Evolutionary conservation across 2,113 vertebrate species (phyloP), one percentile per base, ranked within the genome.

Genomic region (Rhinichthys klamathensis): DNA sequence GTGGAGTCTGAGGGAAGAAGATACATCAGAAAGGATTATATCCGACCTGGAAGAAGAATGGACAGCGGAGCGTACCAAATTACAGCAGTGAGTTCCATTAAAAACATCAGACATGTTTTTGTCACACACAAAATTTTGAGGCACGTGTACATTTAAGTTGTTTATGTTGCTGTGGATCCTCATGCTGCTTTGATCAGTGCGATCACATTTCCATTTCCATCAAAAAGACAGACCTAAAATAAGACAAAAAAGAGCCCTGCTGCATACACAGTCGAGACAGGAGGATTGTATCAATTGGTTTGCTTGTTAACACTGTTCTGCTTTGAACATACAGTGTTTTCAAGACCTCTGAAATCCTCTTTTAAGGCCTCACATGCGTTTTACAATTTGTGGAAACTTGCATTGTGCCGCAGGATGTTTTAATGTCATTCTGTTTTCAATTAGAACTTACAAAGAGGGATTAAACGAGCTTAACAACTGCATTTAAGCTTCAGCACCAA

Each of bases 1-100:
- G 83, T 99, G 98, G 97, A 92, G 94, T 0, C 93, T 98, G 65
- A 94, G 94, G n/a, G 91, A 92, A 49, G 95, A 97, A 60, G 96
- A 98, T 87, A 95, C 93, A 0, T 97, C 97, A 0, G 89, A 95
- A 60, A 95, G 96, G 89, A 96, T 98, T 4, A 94, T 98, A 75
- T 93, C 95, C 23, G 94, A 91, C 82, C 92, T 98, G 54, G 92
- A 97, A 65, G 91, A 92, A 72, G 94, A 96, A 25, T 99, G 97
- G 98, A 93, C 86, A 0, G 93, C 91, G 3, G 92, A 95, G 78
- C 93, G 94, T 82, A 92, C 92, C 84, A 93, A 93, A 90, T 88
- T 94, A 75, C 92, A 94, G 83, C 94, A 93, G 95, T 96, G 67
- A 56, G 73, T 30, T 27, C 13, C 12, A 32, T 32, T 75, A 2